Percentiles rank a stretch among this genome's conserved stretches.
Evolutionary conservation across 2,113 vertebrate species (phyloP).

Genomic region (Sakesphorus luctuosus): DNA sequence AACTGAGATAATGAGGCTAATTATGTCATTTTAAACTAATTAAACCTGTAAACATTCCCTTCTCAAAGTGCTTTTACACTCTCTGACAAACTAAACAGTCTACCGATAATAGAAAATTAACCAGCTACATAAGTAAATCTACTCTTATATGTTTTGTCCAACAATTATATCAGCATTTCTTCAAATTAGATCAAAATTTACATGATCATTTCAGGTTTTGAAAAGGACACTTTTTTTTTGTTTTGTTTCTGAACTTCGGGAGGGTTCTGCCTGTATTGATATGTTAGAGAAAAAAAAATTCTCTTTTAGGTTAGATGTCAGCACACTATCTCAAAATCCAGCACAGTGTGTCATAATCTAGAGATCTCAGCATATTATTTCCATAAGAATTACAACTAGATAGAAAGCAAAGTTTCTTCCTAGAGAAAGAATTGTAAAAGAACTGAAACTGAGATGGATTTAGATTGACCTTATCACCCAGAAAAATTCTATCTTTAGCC

Average conservation of each 20-base stretch:
- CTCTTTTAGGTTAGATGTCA: background rate
- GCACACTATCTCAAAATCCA: background rate
- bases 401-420: background rate
- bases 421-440: background rate
- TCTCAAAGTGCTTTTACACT: background rate
- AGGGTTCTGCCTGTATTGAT: background rate
- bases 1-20: slow-evolving; percentile 34
- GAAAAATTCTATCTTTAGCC: background rate
- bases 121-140: background rate
- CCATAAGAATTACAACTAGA: background rate
- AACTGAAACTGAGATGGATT: background rate
- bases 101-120: slow-evolving; percentile 7
- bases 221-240: background rate
- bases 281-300: background rate
- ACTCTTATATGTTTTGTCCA: background rate
- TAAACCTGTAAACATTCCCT: slow-evolving; percentile 36
- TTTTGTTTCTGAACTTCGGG: background rate
- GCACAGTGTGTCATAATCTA: background rate
- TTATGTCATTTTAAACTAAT: slow-evolving; percentile 39
- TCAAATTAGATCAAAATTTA: background rate
- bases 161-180: background rate
- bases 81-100: slow-evolving; percentile 15
- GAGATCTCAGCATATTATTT: background rate
- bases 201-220: background rate
- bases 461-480: background rate